phyloP scores from a whole-genome alignment of 2,797 vertebrate species.

The Calcarius lapponicus region DNA sequence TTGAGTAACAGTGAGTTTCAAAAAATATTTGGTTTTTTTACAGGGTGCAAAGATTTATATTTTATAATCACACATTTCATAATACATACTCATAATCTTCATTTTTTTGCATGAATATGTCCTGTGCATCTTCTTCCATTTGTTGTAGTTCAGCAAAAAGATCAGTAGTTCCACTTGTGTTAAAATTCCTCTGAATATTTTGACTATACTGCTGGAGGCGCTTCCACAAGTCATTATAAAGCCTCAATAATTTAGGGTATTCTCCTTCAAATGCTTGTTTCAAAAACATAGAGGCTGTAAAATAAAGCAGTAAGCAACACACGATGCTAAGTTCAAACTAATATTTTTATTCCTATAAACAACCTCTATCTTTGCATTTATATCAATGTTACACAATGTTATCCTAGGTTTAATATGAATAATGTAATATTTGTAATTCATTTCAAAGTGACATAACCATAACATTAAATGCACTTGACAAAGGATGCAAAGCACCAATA shows the following conservation, averaged over 20 bases:
- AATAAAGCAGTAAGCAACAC: slow-evolving; percentile 33
- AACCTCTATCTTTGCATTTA: not conserved
- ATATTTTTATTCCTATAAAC: not conserved
- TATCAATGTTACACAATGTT: not conserved
- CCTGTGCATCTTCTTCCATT: slow-evolving; percentile 82
- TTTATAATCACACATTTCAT: not conserved
- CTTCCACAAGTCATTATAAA: slow-evolving; percentile 97
- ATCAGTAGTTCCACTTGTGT: slow-evolving; percentile 77
- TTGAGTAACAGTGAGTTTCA: not conserved
- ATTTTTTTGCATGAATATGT: slow-evolving; percentile 85
- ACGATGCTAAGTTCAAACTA: not conserved
- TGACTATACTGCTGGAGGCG: slow-evolving; percentile 91
- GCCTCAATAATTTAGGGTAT: slow-evolving; percentile 92
- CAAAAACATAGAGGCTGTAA: slow-evolving; percentile 89
- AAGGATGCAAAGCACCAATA: not conserved
- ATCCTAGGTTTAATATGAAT: not conserved
- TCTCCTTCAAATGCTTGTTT: slow-evolving; percentile 97
- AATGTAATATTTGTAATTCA: not conserved
- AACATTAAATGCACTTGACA: not conserved
- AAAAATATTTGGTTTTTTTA: not conserved
- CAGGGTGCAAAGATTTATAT: not conserved
- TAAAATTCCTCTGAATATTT: slow-evolving; percentile 85
- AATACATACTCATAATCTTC: slow-evolving; percentile 89
- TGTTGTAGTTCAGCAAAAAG: slow-evolving; percentile 77
- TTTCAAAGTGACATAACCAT: not conserved